Percentiles rank a stretch among this genome's conserved stretches.
Conservation (phyloP, 2,113 vertebrate species). For the Aptenodytes forsteri region DNA sequence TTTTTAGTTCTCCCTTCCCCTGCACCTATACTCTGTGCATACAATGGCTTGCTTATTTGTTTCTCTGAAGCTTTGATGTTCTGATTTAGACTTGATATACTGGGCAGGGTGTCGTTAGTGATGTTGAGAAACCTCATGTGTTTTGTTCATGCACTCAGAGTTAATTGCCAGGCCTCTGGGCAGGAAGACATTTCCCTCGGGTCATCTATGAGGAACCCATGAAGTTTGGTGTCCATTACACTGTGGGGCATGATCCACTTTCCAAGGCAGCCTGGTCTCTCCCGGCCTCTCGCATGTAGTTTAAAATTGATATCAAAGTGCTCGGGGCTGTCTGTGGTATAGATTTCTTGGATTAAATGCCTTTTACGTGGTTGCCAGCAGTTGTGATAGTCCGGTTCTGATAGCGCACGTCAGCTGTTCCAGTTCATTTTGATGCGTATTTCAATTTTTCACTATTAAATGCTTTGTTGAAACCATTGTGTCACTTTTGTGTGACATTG, state of each 20-base stretch:
- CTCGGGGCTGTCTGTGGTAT: neutral
- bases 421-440: neutral
- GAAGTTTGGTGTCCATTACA: neutral
- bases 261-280: neutral
- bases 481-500: neutral
- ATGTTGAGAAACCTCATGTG: conserved; percentile 27
- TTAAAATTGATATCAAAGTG: neutral
- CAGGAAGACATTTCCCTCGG: neutral
- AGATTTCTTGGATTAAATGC: neutral
- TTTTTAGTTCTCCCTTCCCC: neutral
- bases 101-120: neutral
- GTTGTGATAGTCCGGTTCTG: neutral
- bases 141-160: neutral
- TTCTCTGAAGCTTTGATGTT: conserved; percentile 31
- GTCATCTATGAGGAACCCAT: neutral
- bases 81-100: neutral
- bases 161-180: conserved; percentile 23
- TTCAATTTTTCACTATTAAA: neutral
- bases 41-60: neutral
- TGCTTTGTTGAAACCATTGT: neutral
- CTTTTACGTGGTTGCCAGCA: neutral
- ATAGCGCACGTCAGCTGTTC: neutral
- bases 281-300: neutral
- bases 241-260: neutral
- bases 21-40: neutral